phyloP scores from a whole-genome alignment of 2,797 vertebrate genomes.

The Acridotheres tristis region DNA sequence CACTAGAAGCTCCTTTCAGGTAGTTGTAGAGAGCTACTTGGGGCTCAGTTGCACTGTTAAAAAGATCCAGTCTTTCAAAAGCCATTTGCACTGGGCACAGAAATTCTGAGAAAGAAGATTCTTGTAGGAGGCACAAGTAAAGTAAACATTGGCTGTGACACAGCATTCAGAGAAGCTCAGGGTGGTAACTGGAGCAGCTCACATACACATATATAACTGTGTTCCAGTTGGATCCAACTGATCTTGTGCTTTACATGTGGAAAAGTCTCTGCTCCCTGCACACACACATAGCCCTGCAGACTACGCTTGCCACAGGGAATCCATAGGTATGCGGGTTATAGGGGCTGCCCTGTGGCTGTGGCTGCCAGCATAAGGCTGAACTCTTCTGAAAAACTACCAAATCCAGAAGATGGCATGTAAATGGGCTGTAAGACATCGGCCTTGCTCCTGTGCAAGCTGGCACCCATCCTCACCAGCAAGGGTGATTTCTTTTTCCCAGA shows the following conservation, averaged over 20 bases:
- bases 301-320: accelerated
- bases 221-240: neutral
- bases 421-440: neutral
- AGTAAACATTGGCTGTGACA: neutral
- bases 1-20: neutral
- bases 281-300: neutral
- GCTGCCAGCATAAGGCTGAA: neutral
- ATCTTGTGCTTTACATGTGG: neutral
- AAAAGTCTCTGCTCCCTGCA: neutral
- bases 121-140: neutral
- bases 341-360: neutral
- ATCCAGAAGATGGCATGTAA: neutral
- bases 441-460: accelerated
- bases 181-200: neutral
- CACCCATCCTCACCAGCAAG: neutral
- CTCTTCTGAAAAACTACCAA: neutral
- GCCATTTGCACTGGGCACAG: accelerated
- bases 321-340: accelerated
- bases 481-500: neutral
- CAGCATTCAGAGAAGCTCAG: neutral
- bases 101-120: neutral
- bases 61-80: neutral
- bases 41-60: neutral
- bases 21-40: neutral
- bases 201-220: neutral